Evolutionary conservation across 2,113 vertebrate genomes (phyloP), one percentile per base, ranked within the genome.

Genomic region (pig (Sus scrofa)): DNA sequence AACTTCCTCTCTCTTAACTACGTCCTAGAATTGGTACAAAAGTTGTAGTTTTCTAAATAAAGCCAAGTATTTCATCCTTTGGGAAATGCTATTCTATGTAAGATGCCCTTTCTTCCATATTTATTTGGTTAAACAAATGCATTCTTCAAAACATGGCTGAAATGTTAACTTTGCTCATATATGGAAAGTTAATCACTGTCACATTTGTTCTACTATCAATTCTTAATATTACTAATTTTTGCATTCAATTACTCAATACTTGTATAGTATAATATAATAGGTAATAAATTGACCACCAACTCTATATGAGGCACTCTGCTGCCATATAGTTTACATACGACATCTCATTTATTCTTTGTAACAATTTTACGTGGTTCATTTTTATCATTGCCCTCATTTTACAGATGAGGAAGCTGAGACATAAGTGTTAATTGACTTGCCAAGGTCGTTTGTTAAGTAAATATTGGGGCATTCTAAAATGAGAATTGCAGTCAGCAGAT

Each of bases 301-400:
- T 91, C 11, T 68, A 22, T 54, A 50, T 13, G 24, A 65, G 20
- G 24, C 9, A 26, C 5, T 88, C 26, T 58, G 1, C 7, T 71
- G 58, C 65, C 10, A 37, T 37, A 54, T 1, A 54, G 2, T 71
- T 96, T 77, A 77, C 27, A 68, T 18, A 16, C 2, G 63, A 30
- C 18, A 74, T 62, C 0, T 77, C 19, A 20, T 70, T 94, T n/a
- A 79, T n/a, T 65, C n/a, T 83, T 81, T 1, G 75, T 0, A 94
- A 32, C 0, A 89, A 92, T 8, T 37, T 56, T 77, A 77, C 60
- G 12, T 62, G 7, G 5, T 70, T 70, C 71, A 0, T 62, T 92
- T 92, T 37, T n/a, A 87, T 63, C 24, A 84, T n/a, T 89, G 52
- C 81, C 54, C 3, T 52, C 14, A 85, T 91, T 95, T 89, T 62